These are phyloP conservation scores for Osedax frankpressi DNA, from an alignment of 2,888 invertebrate genomes.

Conservation along the genomic window DNA sequence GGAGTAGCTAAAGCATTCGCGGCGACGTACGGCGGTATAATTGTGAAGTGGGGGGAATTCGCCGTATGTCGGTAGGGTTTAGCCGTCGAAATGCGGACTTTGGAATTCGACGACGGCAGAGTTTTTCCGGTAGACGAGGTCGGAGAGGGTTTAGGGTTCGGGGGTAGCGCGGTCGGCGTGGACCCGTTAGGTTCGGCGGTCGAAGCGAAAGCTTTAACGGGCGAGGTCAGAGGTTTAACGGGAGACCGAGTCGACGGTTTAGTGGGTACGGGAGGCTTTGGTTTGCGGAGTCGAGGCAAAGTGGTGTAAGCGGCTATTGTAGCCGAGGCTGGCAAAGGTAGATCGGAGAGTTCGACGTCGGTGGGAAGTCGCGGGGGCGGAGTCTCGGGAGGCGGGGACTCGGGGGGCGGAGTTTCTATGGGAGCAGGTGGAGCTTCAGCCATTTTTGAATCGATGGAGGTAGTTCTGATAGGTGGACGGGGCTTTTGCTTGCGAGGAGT, in stretches of 20 bases:
- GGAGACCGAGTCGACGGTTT: background rate
- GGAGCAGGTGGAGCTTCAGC: background rate
- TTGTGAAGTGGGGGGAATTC: too few relatives aligned
- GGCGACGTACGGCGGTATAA: too few relatives aligned
- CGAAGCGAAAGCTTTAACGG: too few relatives aligned
- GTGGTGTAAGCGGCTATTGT: background rate
- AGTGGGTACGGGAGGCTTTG: background rate
- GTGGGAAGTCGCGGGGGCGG: background rate
- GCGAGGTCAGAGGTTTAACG: too few relatives aligned
- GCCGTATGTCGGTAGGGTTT: too few relatives aligned
- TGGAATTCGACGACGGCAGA: background rate
- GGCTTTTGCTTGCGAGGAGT: background rate
- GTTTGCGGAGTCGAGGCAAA: background rate
- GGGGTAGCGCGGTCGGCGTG: too few relatives aligned
- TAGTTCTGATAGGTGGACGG: background rate
- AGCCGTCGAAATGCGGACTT: too few relatives aligned
- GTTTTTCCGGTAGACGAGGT: background rate
- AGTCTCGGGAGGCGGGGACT: background rate
- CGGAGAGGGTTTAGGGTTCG: background rate
- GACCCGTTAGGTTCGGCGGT: too few relatives aligned
- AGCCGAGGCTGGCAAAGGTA: background rate
- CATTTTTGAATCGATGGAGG: constrained; percentile 5
- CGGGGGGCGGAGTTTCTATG: background rate
- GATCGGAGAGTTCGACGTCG: background rate
- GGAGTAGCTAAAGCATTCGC: too few relatives aligned